Evolutionary conservation across 2,888 invertebrate species (phyloP).

Genomic region (Amphipoea lucens): DNA sequence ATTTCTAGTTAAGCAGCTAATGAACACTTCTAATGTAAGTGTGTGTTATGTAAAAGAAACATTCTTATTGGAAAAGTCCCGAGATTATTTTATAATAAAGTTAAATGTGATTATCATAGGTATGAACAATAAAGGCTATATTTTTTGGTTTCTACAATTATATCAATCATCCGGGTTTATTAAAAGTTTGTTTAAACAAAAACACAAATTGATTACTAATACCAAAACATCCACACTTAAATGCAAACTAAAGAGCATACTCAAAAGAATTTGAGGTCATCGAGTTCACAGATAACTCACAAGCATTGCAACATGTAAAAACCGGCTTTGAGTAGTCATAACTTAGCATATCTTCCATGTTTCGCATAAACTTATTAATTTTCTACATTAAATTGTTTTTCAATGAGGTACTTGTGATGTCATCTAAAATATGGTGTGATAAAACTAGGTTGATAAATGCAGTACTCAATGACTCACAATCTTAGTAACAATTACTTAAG

Average conservation of each 20-base stretch:
- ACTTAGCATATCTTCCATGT: constrained; percentile 3
- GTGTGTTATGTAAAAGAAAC: neutral
- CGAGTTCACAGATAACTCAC: constrained; percentile 34
- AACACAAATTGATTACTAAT: neutral
- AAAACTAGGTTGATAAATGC: constrained; percentile 47
- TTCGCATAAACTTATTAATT: neutral
- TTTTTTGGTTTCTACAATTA: neutral
- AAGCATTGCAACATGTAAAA: constrained; percentile 38
- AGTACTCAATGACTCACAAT: constrained; percentile 47
- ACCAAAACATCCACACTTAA: neutral
- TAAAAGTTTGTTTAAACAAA: neutral
- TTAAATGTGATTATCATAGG: neutral
- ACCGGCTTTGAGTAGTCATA: constrained; percentile 2
- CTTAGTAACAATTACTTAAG: constrained; percentile 31
- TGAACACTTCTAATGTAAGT: neutral
- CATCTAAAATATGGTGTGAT: constrained; percentile 50
- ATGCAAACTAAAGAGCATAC: neutral
- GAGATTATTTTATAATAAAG: neutral
- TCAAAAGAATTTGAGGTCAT: constrained; percentile 41
- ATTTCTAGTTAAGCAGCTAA: constrained; percentile 9
- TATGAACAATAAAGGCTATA: neutral
- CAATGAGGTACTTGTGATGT: constrained; percentile 37
- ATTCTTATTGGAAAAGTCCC: constrained; percentile 19
- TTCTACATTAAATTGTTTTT: constrained; percentile 10
- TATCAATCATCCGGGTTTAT: neutral